Conservation (phyloP, 2,113 vertebrate species). For the Peromyscus californicus region DNA sequence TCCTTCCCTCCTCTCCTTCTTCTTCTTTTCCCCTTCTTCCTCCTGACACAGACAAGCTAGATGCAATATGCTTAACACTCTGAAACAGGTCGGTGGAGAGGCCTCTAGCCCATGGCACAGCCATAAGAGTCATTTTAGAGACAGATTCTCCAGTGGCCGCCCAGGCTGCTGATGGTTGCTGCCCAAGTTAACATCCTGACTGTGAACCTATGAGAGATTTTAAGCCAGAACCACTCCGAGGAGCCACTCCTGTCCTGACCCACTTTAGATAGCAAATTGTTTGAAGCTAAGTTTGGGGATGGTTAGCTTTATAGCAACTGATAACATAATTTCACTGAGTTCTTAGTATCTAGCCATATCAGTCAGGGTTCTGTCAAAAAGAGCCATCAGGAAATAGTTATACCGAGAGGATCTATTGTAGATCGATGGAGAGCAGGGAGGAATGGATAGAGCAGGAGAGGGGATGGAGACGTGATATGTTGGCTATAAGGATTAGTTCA, state of each 20-base stretch:
- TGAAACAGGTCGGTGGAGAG: background rate
- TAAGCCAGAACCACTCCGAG: background rate
- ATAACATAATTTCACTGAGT: background rate
- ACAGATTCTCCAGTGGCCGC: background rate
- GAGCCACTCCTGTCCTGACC: background rate
- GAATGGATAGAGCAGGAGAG: accelerated
- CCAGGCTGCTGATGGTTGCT: background rate
- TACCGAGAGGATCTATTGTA: background rate
- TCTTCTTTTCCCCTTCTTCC: too few species aligned
- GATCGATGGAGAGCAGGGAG: background rate
- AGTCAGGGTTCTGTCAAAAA: background rate
- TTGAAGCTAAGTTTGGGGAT: background rate
- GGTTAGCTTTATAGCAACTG: background rate
- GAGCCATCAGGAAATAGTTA: background rate
- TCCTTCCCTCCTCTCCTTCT: background rate
- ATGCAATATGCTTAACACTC: background rate
- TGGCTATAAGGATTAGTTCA: background rate
- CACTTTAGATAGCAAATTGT: background rate
- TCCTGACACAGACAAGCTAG: background rate
- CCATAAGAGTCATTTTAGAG: background rate
- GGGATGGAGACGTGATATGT: background rate
- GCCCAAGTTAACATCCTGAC: background rate
- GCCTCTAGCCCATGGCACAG: background rate
- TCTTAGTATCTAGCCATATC: background rate
- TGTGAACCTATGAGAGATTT: background rate